Evolutionary conservation across 2,113 vertebrate genomes (phyloP).

Genomic region (Zosterops borbonicus): DNA sequence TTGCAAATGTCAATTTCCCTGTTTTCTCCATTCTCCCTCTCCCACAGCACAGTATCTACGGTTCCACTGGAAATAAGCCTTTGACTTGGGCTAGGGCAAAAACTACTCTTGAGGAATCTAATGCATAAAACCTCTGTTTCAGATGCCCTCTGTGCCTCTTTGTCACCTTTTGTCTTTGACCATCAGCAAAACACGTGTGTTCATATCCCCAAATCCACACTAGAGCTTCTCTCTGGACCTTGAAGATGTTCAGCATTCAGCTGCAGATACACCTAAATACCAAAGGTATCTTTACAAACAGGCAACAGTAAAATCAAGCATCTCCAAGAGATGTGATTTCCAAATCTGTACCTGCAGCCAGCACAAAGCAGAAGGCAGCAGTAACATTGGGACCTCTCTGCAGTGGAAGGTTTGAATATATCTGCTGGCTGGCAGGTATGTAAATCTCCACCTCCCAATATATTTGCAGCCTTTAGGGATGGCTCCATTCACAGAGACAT

Average conservation of each 20-base stretch:
- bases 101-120: background rate
- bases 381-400: background rate
- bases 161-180: background rate
- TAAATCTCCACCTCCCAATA: background rate
- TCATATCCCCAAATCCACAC: background rate
- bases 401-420: background rate
- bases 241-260: background rate
- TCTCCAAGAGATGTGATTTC: background rate
- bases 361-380: background rate
- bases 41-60: accelerated
- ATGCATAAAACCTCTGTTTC: background rate
- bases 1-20: background rate
- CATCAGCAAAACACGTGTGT: background rate
- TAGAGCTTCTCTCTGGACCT: background rate
- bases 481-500: background rate
- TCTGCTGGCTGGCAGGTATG: background rate
- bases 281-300: background rate
- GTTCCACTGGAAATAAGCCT: background rate
- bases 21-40: background rate
- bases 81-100: background rate
- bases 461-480: conserved; percentile 12
- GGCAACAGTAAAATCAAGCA: background rate
- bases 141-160: accelerated
- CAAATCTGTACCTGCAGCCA: background rate
- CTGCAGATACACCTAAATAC: background rate